Evolutionary conservation across 2,888 invertebrate species (phyloP), one percentile per base, ranked within the genome.

Genomic region (Himalopsyche tibetana): DNA sequence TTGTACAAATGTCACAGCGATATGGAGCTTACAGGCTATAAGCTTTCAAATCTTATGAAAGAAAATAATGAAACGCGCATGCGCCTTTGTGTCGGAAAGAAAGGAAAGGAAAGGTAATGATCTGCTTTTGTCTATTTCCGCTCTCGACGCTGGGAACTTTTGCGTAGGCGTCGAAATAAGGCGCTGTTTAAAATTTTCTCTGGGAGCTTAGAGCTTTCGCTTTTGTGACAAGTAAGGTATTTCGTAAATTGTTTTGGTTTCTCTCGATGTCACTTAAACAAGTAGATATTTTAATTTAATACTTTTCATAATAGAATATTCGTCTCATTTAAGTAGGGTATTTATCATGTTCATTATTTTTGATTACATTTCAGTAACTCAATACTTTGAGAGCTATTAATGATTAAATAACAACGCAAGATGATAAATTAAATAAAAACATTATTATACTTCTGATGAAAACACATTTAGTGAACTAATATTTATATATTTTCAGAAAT

Each of bases 121-220:
- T 74, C 74, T 74, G 74, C 74, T 74, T 74, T 74, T 74, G 74
- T 74, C 74, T 74, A 74, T 74, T 74, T 74, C 74, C 74, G 74
- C 74, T 74, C 74, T 51, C 15, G 51, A 51, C 51, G 51, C 51
- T 51, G 51, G 28, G 74, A 74, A 38, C 38, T 74, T 74, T 74
- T 74, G 74, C 36, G 74, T 28, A 74, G 74, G 74, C 74, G 74
- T 74, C 74, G 15, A 38, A 74, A 74, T 74, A 74, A 74, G 74
- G 74, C 74, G 74, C 74, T 74, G 74, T 74, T 36, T 74, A 36
- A 74, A 74, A 74, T 74, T 74, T 74, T 74, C 74, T 15, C 19
- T 36, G 28, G 12, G 74, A 74, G 36, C 74, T 38, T 38, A 74
- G 12, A 11, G 74, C 74, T 74, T 74, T 74, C 12, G 28, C 19